Base-by-base conservation (phyloP, 2,113 vertebrate genomes). In the Bufo gargarizans region DNA sequence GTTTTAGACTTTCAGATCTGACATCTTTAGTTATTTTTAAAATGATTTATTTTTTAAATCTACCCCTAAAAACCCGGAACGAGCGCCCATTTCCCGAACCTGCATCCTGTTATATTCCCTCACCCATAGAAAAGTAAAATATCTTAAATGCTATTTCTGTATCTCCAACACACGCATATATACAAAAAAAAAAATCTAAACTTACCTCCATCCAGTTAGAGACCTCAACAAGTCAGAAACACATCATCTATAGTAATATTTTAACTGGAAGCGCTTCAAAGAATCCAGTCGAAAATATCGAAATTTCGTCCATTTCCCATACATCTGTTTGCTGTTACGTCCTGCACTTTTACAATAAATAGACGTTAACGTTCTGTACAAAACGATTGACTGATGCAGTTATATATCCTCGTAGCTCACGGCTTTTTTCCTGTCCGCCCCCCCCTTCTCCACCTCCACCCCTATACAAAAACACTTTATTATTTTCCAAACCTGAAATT, bases 301-400 rank as follows among this genome's bases (percentile, higher is more conserved):
- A 84, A 78, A 84, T 89, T 78, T 89, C 87, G 45, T 7, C 61
- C 82, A 58, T 89, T 89, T 89, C 87, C 87, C 81, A 89, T 84
- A 83, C 87, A 89, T 89, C 87, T 89, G 87, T 89, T 89, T 89
- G 87, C 87, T 89, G 87, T 89, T 89, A 89, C 87, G 69, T 89
- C 59, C 76, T 78, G 81, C 76, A 76, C 82, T 88, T 89, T 89
- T 89, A 84, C 81, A 89, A 89, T 89, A 89, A 89, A 83, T 88
- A 83, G 80, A 88, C 55, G 74, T 22, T 89, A 84, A 89, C 72
- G 82, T 89, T 69, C 82, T 69, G 72, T 83, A 69, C 59, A 89
- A 63, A 78, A 84, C 63, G n/a, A 89, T 84, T 84, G 72, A 69
- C 80, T 83, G 76, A 82, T 69, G 56, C 74, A 50, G n/a, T 89